These are phyloP conservation scores for Microplitis mediator DNA, from an alignment of 1,140 invertebrate species.

Conservation along the genomic window DNA sequence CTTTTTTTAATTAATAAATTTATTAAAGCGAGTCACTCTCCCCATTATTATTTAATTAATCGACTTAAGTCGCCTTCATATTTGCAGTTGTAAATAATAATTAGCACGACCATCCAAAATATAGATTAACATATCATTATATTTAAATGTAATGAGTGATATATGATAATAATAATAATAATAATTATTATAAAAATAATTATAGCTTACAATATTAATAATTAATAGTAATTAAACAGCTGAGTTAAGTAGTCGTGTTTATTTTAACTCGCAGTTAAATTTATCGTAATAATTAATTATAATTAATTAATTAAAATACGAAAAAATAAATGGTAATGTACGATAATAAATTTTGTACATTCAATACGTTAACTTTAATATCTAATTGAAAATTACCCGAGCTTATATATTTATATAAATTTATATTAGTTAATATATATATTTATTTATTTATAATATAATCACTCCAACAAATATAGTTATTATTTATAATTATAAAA, in stretches of 20 bases:
- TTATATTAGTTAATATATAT: constrained; percentile 20
- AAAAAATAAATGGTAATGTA: constrained; percentile 47
- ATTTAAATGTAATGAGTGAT: constrained; percentile 31
- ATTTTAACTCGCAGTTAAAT: constrained; percentile 13
- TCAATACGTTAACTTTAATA: constrained; percentile 33
- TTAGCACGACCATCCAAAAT: constrained; percentile 24
- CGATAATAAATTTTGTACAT: constrained; percentile 56
- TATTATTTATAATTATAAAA: not conserved
- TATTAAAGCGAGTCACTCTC: constrained; percentile 30
- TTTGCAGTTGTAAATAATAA: not conserved
- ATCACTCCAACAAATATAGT: constrained; percentile 2
- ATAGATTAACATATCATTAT: constrained; percentile 24
- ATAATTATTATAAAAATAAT: constrained; percentile 28
- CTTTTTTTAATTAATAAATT: constrained; percentile 8
- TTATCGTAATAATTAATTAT: constrained; percentile 41
- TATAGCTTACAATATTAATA: too few relatives aligned
- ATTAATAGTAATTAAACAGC: too few relatives aligned
- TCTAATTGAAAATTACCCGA: constrained; percentile 30
- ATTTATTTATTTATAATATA: constrained; percentile 15
- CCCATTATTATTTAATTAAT: constrained; percentile 17
- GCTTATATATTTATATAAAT: constrained; percentile 27
- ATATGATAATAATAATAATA: constrained; percentile 26
- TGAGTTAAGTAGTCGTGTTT: too few relatives aligned
- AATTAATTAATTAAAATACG: constrained; percentile 11
- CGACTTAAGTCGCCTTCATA: not conserved